Evolutionary conservation across 2,888 invertebrate genomes (phyloP).

Genomic region (Lasioglossum morio): DNA sequence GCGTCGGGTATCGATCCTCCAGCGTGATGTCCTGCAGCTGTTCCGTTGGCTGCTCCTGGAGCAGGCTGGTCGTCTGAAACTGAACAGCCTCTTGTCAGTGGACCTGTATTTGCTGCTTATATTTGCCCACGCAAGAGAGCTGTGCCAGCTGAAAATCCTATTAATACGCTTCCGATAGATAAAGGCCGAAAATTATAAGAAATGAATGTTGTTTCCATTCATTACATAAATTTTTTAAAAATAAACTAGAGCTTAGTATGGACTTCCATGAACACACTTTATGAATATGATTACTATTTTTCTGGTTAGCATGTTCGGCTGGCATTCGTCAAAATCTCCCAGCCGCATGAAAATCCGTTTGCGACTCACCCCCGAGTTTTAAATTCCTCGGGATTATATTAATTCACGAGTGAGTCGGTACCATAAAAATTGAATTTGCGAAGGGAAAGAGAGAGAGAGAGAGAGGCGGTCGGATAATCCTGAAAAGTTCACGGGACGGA

Average conservation of each 20-base stretch:
- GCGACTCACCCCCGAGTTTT: neutral
- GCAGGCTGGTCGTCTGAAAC: conserved; percentile 83
- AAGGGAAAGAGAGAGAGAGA: neutral
- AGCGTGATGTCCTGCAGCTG: conserved; percentile 84
- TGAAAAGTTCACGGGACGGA: conserved; percentile 32
- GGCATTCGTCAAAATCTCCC: neutral
- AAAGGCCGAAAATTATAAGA: too few species aligned
- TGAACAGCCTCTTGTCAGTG: conserved; percentile 47
- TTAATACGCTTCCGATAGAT: too few species aligned
- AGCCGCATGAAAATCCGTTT: neutral
- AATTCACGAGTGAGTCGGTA: neutral
- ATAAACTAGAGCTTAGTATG: neutral
- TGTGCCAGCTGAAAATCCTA: neutral
- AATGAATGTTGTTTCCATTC: neutral
- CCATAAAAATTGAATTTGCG: conserved; percentile 33
- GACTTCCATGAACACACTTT: neutral
- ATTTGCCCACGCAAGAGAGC: neutral
- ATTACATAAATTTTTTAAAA: neutral
- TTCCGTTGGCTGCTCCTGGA: conserved; percentile 83
- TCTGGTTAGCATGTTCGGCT: neutral
- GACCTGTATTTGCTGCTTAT: neutral
- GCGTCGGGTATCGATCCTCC: conserved; percentile 85
- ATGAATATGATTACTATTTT: neutral
- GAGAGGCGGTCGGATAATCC: neutral
- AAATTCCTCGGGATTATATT: neutral